A percentile compares a stretch with the other conserved stretches of the same genome.
Evolutionary conservation across 1,140 invertebrate species (phyloP).

Genomic region (Lepidurus arcticus): DNA sequence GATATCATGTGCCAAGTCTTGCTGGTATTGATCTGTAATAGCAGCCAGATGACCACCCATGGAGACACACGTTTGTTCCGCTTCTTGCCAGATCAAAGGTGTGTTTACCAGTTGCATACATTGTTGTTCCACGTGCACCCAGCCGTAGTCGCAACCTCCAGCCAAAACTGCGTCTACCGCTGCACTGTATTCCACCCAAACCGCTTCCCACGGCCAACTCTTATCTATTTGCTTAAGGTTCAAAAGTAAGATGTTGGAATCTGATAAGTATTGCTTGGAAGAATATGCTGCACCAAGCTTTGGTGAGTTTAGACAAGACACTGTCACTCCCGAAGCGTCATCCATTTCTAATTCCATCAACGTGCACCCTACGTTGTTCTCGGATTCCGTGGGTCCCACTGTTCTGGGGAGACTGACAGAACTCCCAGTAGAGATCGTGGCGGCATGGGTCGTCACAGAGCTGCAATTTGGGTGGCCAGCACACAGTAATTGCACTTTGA

Average conservation of each 20-base stretch:
- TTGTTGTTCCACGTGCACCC: constrained; percentile 16
- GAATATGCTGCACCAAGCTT: not conserved
- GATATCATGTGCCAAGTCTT: constrained; percentile 23
- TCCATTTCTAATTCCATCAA: not conserved
- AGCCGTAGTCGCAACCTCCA: constrained; percentile 11
- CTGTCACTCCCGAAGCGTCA: not conserved
- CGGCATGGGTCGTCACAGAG: not conserved
- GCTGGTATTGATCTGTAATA: constrained; percentile 26
- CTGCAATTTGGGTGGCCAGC: not conserved
- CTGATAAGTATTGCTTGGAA: not conserved
- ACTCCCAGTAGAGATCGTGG: not conserved
- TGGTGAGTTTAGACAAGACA: not conserved
- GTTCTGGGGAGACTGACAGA: not conserved
- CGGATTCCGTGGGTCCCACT: not conserved
- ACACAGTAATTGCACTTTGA: constrained; percentile 19
- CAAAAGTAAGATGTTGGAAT: not conserved
- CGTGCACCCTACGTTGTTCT: not conserved
- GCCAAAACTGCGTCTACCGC: too few species aligned
- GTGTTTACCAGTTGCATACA: constrained; percentile 13
- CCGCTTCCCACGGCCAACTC: not conserved
- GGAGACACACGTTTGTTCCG: not conserved
- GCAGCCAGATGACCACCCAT: constrained; percentile 23
- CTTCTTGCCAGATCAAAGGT: constrained; percentile 8
- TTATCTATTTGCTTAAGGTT: not conserved
- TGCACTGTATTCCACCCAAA: constrained; percentile 2